A percentile compares a stretch with the other conserved stretches of the same genome.
These are phyloP conservation scores for Rhopilema esculentum DNA, from an alignment of 30 jellyfish, hydroid and myxozoan genomes.

Conservation along the genomic window DNA sequence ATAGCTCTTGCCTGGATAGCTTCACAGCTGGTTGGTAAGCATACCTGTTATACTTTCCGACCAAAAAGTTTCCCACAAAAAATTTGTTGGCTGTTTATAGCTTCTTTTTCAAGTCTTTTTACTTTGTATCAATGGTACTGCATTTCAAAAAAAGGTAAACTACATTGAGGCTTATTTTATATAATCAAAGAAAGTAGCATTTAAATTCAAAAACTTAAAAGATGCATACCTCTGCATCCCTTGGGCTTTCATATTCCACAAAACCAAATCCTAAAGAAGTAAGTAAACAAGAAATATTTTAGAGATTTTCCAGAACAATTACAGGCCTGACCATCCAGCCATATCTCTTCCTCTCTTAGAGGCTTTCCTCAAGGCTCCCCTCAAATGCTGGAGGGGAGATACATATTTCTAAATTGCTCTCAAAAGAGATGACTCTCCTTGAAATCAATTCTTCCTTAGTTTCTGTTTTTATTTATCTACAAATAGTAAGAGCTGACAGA, in stretches of 20 bases:
- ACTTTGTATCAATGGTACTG: no score
- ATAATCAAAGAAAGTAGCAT: background rate
- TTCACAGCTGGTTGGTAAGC: background rate
- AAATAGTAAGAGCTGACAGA: no score
- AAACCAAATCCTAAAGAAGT: conserved; percentile 72
- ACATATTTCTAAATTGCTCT: no score
- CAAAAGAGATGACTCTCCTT: no score
- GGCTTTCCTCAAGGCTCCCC: no score
- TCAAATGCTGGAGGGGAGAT: no score
- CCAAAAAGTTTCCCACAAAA: background rate
- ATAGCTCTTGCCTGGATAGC: background rate
- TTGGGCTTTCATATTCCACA: conserved; percentile 79
- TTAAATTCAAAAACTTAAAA: background rate
- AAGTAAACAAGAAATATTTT: background rate
- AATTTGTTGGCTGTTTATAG: background rate
- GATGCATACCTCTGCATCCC: conserved; percentile 84
- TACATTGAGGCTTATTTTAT: background rate
- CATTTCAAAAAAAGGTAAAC: background rate
- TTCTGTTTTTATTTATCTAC: no score
- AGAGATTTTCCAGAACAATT: background rate
- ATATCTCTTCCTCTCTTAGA: no score
- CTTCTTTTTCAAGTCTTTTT: no score
- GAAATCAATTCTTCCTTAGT: no score
- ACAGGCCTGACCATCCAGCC: no score
- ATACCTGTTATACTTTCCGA: background rate